These are phyloP conservation scores for Brachyptera risi DNA, from an alignment of 2,888 invertebrate species.

Conservation along the genomic window DNA sequence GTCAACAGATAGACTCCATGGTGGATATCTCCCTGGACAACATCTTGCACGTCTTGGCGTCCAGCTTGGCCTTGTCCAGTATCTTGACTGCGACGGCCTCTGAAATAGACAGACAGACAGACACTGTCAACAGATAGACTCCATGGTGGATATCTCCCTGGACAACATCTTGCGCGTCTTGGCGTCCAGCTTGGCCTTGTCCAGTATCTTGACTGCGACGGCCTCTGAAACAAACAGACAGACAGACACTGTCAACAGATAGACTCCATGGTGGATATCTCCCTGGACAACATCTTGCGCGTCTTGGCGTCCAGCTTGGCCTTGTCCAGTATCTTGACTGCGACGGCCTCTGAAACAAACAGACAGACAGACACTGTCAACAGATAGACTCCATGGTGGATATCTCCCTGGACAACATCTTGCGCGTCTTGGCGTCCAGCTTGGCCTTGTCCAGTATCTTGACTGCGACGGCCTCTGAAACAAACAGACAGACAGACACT, in stretches of 20 bases:
- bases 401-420: slow-evolving; percentile 64
- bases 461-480: slow-evolving; percentile 66
- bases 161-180: slow-evolving; percentile 64
- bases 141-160: slow-evolving; percentile 66
- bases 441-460: slow-evolving; percentile 70
- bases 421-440: slow-evolving; percentile 63
- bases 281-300: slow-evolving; percentile 60
- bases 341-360: slow-evolving; percentile 59
- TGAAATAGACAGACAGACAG: slow-evolving; percentile 41
- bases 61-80: slow-evolving; percentile 65
- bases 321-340: slow-evolving; percentile 70
- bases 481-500: too few relatives aligned
- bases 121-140: slow-evolving; percentile 43
- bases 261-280: slow-evolving; percentile 65
- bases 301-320: slow-evolving; percentile 65
- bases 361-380: background rate
- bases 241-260: slow-evolving; percentile 33
- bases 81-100: slow-evolving; percentile 74
- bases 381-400: slow-evolving; percentile 58
- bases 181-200: slow-evolving; percentile 64
- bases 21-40: slow-evolving; percentile 62
- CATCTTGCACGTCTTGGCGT: slow-evolving; percentile 65
- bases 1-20: slow-evolving; percentile 52
- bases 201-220: slow-evolving; percentile 71
- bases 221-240: slow-evolving; percentile 52